Evolutionary conservation across 1,140 invertebrate species (phyloP), one percentile per base, ranked within the genome.

Genomic region (Caenorhabditis brenneri): DNA sequence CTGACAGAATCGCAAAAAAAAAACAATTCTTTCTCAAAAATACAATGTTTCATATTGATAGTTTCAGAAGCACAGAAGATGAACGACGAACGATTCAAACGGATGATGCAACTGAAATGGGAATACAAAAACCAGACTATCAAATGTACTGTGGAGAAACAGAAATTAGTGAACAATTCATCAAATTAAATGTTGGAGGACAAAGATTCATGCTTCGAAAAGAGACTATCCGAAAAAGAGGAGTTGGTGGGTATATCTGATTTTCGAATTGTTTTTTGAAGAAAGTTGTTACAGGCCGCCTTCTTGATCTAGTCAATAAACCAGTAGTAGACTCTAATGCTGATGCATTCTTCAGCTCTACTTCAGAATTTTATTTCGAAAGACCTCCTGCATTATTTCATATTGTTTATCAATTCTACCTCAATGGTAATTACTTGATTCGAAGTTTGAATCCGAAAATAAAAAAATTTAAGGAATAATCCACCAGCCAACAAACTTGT

Each of bases 361-460:
- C 85, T n/a, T 60, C 79, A 12, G 88, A 88, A 79, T 89, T 88
- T 31, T 88, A 88, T 69, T 88, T 88, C 69, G 88, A 88, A 58
- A 78, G 88, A 49, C 51, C 87, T 9, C 83, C 88, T 15, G 81
- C 69, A 16, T 58, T 86, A 6, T 88, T 88, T 79, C 86, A 87
- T 69, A 82, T 88, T 49, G 84, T 88, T n/a, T 88, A 88, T 79
- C 86, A 88, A 51, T 88, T 88, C 49, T 88, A 88, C 65, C 46
- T 87, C 22, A 82, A 49, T 22, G 88, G 88, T 74, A 74, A 27
- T n/a, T 16, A 7, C 12, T 60, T 27, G 0, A 51, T 4, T 4
- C 19, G 15, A 6, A 1, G n/a, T n/a, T n/a, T 49, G 39, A 27
- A 58, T 19, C 3, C 10, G 0, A 2, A 22, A n/a, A 24, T 27